phyloP scores from a whole-genome alignment of 1,140 invertebrate genomes.

The Sogatella furcifera region DNA sequence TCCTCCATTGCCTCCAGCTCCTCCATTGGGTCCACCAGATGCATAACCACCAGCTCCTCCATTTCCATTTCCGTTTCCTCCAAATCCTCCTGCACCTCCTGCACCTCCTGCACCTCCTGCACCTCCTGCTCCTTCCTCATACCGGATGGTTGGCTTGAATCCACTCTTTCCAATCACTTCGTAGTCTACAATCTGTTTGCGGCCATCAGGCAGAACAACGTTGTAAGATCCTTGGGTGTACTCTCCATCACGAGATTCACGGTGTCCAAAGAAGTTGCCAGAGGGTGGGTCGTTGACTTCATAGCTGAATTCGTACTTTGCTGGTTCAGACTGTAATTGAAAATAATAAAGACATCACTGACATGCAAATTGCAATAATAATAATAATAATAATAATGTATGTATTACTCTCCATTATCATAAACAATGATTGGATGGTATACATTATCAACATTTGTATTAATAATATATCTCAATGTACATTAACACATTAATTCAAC shows the following conservation, averaged over 20 bases:
- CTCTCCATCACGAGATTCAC: conserved; percentile 68
- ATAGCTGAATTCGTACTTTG: conserved; percentile 77
- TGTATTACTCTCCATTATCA: too few relatives aligned
- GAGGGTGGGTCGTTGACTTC: conserved; percentile 55
- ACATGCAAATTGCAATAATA: too few relatives aligned
- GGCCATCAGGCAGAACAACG: conserved; percentile 74
- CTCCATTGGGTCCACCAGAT: not conserved
- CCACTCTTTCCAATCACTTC: conserved; percentile 61
- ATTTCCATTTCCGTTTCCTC: conserved; percentile 22
- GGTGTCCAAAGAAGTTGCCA: conserved; percentile 65
- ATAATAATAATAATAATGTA: too few relatives aligned
- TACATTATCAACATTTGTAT: too few relatives aligned
- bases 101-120: not conserved
- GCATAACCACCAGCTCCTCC: conserved; percentile 19
- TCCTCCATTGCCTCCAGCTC: conserved; percentile 1
- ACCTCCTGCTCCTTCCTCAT: conserved; percentile 47
- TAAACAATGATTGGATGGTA: too few relatives aligned
- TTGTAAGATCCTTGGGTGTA: conserved; percentile 69
- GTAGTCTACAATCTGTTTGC: conserved; percentile 75
- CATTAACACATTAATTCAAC: too few relatives aligned
- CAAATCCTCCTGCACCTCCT: conserved; percentile 12
- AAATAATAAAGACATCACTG: too few relatives aligned
- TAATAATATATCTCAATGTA: too few relatives aligned
- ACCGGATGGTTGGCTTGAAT: conserved; percentile 69
- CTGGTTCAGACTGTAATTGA: conserved; percentile 51